phyloP scores from a whole-genome alignment of 2,113 vertebrate species.

The Scomber japonicus region DNA sequence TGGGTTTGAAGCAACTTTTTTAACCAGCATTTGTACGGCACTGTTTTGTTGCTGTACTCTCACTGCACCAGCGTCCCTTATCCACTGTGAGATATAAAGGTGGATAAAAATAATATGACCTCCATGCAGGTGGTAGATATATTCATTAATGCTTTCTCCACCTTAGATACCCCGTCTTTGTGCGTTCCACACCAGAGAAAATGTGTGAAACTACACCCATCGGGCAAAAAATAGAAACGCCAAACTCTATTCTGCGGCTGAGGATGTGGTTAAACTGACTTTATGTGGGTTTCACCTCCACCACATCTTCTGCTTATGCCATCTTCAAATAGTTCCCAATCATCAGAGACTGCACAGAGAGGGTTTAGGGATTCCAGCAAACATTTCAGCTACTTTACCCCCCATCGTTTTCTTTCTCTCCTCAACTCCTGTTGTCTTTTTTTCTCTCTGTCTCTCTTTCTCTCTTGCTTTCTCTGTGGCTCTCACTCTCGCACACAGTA shows the following conservation, averaged over 20 bases:
- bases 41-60: slow-evolving; percentile 30
- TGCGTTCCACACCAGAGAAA: background rate
- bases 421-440: slow-evolving; percentile 32
- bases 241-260: slow-evolving; percentile 1
- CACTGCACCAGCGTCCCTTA: background rate
- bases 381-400: slow-evolving; percentile 61
- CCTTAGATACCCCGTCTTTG: too few species aligned
- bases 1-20: slow-evolving; percentile 71
- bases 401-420: slow-evolving; percentile 46
- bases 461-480: slow-evolving; percentile 7
- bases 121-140: background rate
- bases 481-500: slow-evolving; percentile 58
- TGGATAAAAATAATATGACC: slow-evolving; percentile 13
- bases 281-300: background rate
- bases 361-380: slow-evolving; percentile 46
- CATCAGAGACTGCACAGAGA: slow-evolving; percentile 8
- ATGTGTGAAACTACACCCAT: background rate
- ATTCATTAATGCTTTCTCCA: background rate
- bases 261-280: slow-evolving; percentile 19
- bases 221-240: background rate
- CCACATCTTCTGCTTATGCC: background rate
- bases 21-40: slow-evolving; percentile 32
- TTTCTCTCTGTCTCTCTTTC: slow-evolving; percentile 35
- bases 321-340: slow-evolving; percentile 4
- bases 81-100: background rate